A percentile compares a stretch with the other conserved stretches of the same genome.
These are phyloP conservation scores for Coturnix japonica DNA, from an alignment of 2,113 vertebrate species.

Conservation along the genomic window DNA sequence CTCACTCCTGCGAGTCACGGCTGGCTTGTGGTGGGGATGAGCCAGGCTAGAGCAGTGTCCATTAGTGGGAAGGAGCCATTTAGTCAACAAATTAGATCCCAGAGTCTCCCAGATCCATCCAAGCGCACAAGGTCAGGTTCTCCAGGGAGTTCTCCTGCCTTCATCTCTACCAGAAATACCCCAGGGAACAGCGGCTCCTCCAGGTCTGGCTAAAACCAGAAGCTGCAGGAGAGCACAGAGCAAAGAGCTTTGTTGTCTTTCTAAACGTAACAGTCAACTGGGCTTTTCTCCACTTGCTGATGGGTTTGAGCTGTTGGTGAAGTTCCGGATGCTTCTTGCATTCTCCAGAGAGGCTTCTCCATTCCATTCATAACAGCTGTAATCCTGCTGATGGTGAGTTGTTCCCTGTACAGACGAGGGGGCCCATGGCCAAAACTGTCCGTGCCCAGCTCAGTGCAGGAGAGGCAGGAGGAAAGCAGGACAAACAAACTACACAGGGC, in stretches of 20 bases:
- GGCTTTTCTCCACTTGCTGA: constrained; percentile 5
- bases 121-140: neutral
- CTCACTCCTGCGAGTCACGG: neutral
- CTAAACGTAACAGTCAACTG: neutral
- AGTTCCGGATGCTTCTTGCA: neutral
- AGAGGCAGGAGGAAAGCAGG: neutral
- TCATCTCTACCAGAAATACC: neutral
- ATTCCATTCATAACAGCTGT: neutral
- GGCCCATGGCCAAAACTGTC: neutral
- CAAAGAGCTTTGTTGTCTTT: neutral
- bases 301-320: neutral
- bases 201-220: constrained; percentile 5
- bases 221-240: neutral
- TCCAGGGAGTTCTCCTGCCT: neutral
- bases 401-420: neutral
- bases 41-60: neutral
- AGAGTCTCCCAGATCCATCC: neutral
- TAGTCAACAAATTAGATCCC: neutral
- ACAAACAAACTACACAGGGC: fast-evolving
- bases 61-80: neutral
- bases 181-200: neutral
- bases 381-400: neutral
- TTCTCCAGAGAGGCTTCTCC: neutral
- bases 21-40: fast-evolving
- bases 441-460: neutral